Evolutionary conservation across 2,797 vertebrate species (phyloP).

Genomic region (Gambelia wislizenii): DNA sequence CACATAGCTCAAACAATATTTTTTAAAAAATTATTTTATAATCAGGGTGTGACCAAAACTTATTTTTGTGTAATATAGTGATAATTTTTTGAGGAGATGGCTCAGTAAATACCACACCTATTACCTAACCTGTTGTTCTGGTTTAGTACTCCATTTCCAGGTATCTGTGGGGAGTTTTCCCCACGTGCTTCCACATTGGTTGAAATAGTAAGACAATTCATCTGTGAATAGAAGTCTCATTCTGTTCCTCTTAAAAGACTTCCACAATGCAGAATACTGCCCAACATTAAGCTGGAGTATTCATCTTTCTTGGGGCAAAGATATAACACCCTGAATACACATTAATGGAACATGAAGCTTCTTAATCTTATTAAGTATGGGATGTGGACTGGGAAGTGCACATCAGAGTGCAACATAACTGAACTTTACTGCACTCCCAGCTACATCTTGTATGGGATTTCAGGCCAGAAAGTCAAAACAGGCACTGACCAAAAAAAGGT

Average conservation of each 20-base stretch:
- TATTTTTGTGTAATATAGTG: not conserved
- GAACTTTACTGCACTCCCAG: not conserved
- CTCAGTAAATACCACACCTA: not conserved
- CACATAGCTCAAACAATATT: not conserved
- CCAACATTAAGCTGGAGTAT: not conserved
- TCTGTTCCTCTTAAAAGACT: not conserved
- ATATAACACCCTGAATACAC: not conserved
- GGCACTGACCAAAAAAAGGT: no score
- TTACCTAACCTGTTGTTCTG: not conserved
- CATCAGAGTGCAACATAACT: not conserved
- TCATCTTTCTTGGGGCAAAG: not conserved
- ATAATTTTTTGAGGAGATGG: not conserved
- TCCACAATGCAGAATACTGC: not conserved
- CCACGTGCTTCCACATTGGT: not conserved
- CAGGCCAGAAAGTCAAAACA: no score
- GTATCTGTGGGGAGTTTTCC: no score
- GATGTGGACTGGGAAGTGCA: not conserved
- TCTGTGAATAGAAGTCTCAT: not conserved
- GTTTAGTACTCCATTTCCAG: not conserved
- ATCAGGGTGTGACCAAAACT: not conserved
- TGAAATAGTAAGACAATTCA: not conserved
- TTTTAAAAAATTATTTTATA: not conserved
- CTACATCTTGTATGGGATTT: no score
- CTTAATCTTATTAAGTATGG: not conserved
- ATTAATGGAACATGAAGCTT: not conserved